Base-by-base conservation (phyloP, 2,888 invertebrate genomes). In the Pseudeuparius sepicola region DNA sequence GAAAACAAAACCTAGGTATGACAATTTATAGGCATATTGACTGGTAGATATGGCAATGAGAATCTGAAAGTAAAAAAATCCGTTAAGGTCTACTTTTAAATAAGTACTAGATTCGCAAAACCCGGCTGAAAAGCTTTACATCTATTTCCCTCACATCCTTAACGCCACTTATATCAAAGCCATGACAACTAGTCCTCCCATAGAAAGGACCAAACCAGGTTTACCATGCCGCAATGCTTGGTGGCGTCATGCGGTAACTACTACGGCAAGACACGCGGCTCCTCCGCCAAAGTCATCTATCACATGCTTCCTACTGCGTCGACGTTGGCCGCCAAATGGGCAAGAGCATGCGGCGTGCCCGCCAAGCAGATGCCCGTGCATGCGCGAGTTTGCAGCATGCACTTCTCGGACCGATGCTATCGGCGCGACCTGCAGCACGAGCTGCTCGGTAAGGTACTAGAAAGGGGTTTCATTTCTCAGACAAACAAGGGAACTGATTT, bases 341-440 rank as follows among this genome's bases (percentile, higher is more conserved):
- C 64, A 25, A 55, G 59, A 42, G 59, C 64, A 28, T 68, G 68
- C 51, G 63, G 68, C 13, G 39, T 36, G 33, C 36, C 31, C 4
- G 44, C 42, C 4, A 42, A 45, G 34, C 43, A 41, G 30, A 38
- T 44, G 7, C 41, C 44, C 4, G 31, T 41, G 13, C 42, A 49
- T 31, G 46, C 66, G 39, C 60, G 68, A 38, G 63, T 70, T 35
- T 70, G 70, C 46, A 69, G 69, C 42, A 54, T 63, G 28, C 70
- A 70, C 51, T 70, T 70, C 45, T 64, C 67, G 10, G 55, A 59
- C 33, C 59, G 61, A 33, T 66, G 66, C 39, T 70, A 70, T 55
- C 65, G 66, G 51, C 60, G 68, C 47, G 70, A 70, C 54, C 57
- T 68, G 45, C 67, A 69, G 51, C 68, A 69, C 54, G 64, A 69